Percentiles rank a stretch among this genome's conserved stretches.
Evolutionary conservation across 2,797 vertebrate genomes (phyloP).

Genomic region (Phrynocephalus forsythii): DNA sequence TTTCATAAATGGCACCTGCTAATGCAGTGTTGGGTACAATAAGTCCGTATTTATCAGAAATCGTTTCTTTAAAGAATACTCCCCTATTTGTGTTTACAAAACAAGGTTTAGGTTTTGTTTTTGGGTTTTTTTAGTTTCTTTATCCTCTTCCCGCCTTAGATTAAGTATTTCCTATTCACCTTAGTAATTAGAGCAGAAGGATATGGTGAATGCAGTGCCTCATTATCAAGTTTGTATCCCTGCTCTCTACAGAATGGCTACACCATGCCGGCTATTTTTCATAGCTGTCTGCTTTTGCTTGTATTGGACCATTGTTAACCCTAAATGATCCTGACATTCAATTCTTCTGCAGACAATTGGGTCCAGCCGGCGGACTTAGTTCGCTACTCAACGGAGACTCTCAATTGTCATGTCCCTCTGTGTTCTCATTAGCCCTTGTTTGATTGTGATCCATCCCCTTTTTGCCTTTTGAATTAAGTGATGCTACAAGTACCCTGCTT

Average conservation of each 20-base stretch:
- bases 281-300: slow-evolving; percentile 81
- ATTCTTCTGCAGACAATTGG: slow-evolving; percentile 82
- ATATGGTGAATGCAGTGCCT: slow-evolving; percentile 87
- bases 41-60: slow-evolving; percentile 66
- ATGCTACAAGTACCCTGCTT: slow-evolving; percentile 73
- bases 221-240: slow-evolving; percentile 85
- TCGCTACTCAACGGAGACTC: slow-evolving; percentile 85
- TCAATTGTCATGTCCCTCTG: slow-evolving; percentile 82
- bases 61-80: slow-evolving; percentile 67
- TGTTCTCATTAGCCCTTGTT: slow-evolving; percentile 82
- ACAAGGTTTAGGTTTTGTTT: slow-evolving; percentile 64
- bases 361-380: slow-evolving; percentile 81
- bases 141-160: slow-evolving; percentile 78
- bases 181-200: slow-evolving; percentile 99
- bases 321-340: slow-evolving; percentile 89
- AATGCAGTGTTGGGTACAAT: slow-evolving; percentile 46
- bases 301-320: slow-evolving; percentile 83
- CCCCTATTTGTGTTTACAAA: slow-evolving; percentile 80
- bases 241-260: slow-evolving; percentile 72
- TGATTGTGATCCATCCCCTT: slow-evolving; percentile 78
- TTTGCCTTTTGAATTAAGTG: slow-evolving; percentile 78
- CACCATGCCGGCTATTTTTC: slow-evolving; percentile 77
- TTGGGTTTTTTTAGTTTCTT: slow-evolving; percentile 72
- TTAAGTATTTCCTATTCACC: slow-evolving; percentile 90
- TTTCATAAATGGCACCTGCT: slow-evolving; percentile 43